Evolutionary conservation across 2,113 vertebrate species (phyloP), one percentile per base, ranked within the genome.

Genomic region (Rhegmatorhina hoffmannsi): DNA sequence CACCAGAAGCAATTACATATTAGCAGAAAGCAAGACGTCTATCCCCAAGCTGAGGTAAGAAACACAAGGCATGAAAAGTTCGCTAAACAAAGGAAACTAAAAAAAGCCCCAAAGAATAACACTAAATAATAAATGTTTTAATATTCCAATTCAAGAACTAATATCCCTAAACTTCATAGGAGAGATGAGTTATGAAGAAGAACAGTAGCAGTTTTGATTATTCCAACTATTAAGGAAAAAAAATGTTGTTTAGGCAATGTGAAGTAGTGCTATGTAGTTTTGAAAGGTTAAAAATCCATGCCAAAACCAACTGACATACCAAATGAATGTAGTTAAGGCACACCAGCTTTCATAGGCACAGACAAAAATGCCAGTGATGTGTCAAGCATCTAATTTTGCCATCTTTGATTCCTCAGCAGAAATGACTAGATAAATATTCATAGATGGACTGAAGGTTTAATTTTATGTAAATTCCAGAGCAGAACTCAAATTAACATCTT

Each of bases 381-480:
- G 68, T 90, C 89, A 93, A 86, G 75, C 75, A 92, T 77, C 75
- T 92, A 74, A 83, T 93, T 94, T 84, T 64, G 56, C 31, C 43
- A 80, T 59, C 58, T 64, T 69, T 92, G 75, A 90, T 38, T 85
- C 67, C 68, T 84, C 76, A 84, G 80, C 38, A 94, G 68, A 81
- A 96, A 89, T 67, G 34, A 88, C 76, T 83, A 92, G 47, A 90
- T 50, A 93, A 94, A 93, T 74, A 95, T 74, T 93, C 76, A 93
- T 63, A 80, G 38, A 92, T 75, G 64, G 72, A 92, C 52, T 73
- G 31, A 93, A 88, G 43, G 72, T 59, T 84, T 94, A 80, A 93
- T 90, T 92, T 87, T 90, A 93, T 87, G 83, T 63, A 96, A 95
- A 95, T 84, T 90, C 29, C 64, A 90, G 72, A 89, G 56, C 23